A percentile compares a stretch with the other conserved stretches of the same genome.
Conservation (phyloP, 2,888 invertebrate species). For the Hecatera dysodea region DNA sequence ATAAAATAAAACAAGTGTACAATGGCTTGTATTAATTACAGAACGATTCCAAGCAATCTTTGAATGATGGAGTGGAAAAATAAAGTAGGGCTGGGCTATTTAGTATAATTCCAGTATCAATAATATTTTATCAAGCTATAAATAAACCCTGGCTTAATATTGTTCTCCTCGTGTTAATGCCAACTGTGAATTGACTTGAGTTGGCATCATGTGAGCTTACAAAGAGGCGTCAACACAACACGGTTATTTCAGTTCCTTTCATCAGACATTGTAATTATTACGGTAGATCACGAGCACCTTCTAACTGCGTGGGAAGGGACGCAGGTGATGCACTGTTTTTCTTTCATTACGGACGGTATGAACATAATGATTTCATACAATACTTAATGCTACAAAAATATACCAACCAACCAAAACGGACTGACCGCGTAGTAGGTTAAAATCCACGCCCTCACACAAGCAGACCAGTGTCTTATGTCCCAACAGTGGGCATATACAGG, state of each 20-base stretch:
- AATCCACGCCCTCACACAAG: not conserved
- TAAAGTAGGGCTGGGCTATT: too few relatives aligned
- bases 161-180: not conserved
- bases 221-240: slow-evolving; percentile 10
- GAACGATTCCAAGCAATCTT: not conserved
- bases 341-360: slow-evolving; percentile 46
- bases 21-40: not conserved
- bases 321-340: slow-evolving; percentile 59
- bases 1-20: not conserved
- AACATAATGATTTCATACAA: slow-evolving; percentile 56
- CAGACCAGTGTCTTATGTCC: too few relatives aligned
- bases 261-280: slow-evolving; percentile 39
- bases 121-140: too few relatives aligned
- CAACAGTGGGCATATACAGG: too few relatives aligned
- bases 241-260: slow-evolving; percentile 22
- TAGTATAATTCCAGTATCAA: too few relatives aligned
- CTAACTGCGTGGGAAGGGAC: slow-evolving; percentile 53
- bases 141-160: too few relatives aligned
- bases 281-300: slow-evolving; percentile 15
- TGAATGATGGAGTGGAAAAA: too few relatives aligned
- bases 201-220: not conserved
- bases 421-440: not conserved
- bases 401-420: not conserved
- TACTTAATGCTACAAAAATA: slow-evolving; percentile 58
- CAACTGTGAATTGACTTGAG: not conserved